Conservation (phyloP, 2,113 vertebrate species). For the Pomatostomus ruficeps region DNA sequence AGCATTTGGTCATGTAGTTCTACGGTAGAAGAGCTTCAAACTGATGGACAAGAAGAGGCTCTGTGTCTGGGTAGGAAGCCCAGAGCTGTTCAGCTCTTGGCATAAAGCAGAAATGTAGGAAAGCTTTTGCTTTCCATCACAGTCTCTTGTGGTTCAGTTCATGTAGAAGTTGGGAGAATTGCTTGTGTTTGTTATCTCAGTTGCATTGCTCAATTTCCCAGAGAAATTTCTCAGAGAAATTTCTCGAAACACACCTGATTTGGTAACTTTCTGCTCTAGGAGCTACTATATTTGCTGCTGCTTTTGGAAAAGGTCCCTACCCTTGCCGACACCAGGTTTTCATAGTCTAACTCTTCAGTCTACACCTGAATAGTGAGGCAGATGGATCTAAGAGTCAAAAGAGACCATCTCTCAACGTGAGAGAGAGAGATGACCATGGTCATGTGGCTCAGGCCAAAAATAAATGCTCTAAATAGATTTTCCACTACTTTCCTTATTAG, state of each 20-base stretch:
- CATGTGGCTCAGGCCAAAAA: not conserved
- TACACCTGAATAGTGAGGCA: not conserved
- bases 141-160: not conserved
- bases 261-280: not conserved
- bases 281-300: not conserved
- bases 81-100: not conserved
- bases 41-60: not conserved
- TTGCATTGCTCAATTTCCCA: not conserved
- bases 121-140: not conserved
- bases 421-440: not conserved
- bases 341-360: not conserved
- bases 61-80: not conserved
- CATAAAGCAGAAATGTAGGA: not conserved
- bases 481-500: not conserved
- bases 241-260: not conserved
- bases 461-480: not conserved
- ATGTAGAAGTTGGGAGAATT: not conserved
- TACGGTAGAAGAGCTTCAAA: not conserved
- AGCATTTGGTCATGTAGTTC: not conserved
- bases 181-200: not conserved
- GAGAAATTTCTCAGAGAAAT: not conserved
- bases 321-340: not conserved
- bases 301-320: not conserved
- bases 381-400: not conserved
- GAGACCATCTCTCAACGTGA: not conserved